Percentiles rank a stretch among this genome's conserved stretches.
Conservation (phyloP, 1,140 invertebrate species). For the Aphis gossypii region DNA sequence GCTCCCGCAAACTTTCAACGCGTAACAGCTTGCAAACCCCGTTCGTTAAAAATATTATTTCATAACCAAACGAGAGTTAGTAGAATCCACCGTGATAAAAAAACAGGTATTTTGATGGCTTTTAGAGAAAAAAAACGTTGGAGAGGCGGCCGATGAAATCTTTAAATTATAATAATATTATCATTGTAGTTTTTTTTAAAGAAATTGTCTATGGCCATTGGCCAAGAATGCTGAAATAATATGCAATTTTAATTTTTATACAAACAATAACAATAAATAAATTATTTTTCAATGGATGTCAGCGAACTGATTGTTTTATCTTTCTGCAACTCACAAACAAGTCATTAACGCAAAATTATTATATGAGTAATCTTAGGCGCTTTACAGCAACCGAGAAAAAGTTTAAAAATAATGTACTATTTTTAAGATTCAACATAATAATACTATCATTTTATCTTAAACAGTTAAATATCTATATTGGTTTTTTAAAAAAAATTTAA, state of each 20-base stretch:
- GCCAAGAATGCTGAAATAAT: not conserved
- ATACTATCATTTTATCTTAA: too few species aligned
- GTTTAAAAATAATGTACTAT: too few species aligned
- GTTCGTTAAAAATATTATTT: conserved; percentile 33
- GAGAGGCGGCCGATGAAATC: not conserved
- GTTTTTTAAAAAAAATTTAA: not conserved
- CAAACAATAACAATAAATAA: too few species aligned
- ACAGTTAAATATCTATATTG: too few species aligned
- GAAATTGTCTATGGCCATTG: not conserved
- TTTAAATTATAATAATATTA: not conserved
- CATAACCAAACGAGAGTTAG: not conserved
- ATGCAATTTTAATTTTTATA: too few species aligned
- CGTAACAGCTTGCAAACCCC: conserved; percentile 23
- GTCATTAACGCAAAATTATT: too few species aligned
- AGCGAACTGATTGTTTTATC: too few species aligned
- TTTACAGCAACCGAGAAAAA: too few species aligned
- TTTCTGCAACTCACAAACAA: too few species aligned
- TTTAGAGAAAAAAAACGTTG: not conserved
- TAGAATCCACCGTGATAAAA: not conserved
- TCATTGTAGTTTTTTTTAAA: not conserved
- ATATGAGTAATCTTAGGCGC: too few species aligned
- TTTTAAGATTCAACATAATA: too few species aligned
- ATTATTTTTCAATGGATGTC: too few species aligned
- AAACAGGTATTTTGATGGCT: not conserved
- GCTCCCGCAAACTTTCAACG: not conserved